A percentile compares a stretch with the other conserved stretches of the same genome.
These are phyloP conservation scores for Sarcophaga peregrina DNA, from an alignment of 1,140 invertebrate species.

Conservation along the genomic window DNA sequence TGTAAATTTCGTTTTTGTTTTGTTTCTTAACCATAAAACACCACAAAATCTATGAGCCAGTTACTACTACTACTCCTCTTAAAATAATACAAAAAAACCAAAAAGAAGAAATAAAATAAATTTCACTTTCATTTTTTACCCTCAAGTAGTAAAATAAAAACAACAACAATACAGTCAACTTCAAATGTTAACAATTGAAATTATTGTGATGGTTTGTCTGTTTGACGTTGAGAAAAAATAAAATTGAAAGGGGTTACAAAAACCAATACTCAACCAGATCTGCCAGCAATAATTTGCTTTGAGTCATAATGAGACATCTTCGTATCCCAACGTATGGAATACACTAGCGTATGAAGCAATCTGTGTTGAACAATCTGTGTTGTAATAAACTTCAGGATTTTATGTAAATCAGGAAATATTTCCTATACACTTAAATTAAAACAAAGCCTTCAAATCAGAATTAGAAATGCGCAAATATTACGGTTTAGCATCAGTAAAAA, in stretches of 20 bases:
- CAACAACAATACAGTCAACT: too few species aligned
- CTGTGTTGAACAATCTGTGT: too few species aligned
- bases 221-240: neutral
- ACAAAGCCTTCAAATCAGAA: too few species aligned
- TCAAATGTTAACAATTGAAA: neutral
- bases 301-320: neutral
- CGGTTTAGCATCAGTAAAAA: too few species aligned
- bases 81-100: neutral
- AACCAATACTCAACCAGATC: neutral
- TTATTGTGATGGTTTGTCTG: neutral
- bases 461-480: too few species aligned
- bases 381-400: slow-evolving; percentile 4
- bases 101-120: too few species aligned
- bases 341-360: too few species aligned
- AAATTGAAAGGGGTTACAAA: neutral
- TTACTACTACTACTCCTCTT: neutral
- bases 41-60: neutral
- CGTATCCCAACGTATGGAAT: too few species aligned
- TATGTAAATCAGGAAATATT: slow-evolving; percentile 13
- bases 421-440: too few species aligned
- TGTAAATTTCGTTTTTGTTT: too few species aligned
- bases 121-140: slow-evolving; percentile 16
- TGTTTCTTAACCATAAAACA: too few species aligned
- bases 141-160: neutral
- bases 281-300: neutral